Base-by-base conservation (phyloP, 2,113 vertebrate species). In the Anseranas semipalmata region DNA sequence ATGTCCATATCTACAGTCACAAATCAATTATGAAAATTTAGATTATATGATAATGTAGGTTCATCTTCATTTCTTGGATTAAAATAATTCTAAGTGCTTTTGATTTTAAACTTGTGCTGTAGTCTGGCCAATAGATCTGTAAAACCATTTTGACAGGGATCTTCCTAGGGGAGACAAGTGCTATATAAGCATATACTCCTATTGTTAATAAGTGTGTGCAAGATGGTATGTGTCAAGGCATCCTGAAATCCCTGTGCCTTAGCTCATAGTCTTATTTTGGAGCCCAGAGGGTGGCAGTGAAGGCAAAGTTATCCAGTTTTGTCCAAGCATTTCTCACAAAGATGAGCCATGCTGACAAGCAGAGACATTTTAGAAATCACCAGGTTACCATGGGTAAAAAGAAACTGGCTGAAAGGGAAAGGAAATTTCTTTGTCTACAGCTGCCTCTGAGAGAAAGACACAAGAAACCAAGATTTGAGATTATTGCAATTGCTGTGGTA, bases 211-310 rank as follows among this genome's bases (percentile, higher is more conserved):
- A 85, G 5, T 22, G 18, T 17, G 7, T 82, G 25, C 32, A 70
- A 65, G 58, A 48, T 2, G 27, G 13, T 68, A 4, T 37, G 10
- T 65, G 27, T 79, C n/a, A 73, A 68, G 20, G 24, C 37, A 43
- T 94, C n/a, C 58, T 73, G 75, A 85, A 87, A 48, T 85, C 48
- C 39, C 53, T 62, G 5, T 66, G 53, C 66, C 39, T 28, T 1
- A 11, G n/a, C 39, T 89, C 4, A 12, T 32, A 58, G 68, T 77
- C 67, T 85, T 87, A 48, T 32, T 93, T 91, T 76, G 41, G 37
- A 96, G 95, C 90, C 95, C 94, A 97, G 95, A 91, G 85, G 95
- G 91, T 96, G 95, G 95, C 94, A 96, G 95, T 94, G 95, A 91
- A 92, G 67, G 91, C 94, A 94, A 94, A 95, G 87, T 82, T 94